phyloP scores from a whole-genome alignment of 2,797 vertebrate genomes.

The Gadopsis bispinosus region DNA sequence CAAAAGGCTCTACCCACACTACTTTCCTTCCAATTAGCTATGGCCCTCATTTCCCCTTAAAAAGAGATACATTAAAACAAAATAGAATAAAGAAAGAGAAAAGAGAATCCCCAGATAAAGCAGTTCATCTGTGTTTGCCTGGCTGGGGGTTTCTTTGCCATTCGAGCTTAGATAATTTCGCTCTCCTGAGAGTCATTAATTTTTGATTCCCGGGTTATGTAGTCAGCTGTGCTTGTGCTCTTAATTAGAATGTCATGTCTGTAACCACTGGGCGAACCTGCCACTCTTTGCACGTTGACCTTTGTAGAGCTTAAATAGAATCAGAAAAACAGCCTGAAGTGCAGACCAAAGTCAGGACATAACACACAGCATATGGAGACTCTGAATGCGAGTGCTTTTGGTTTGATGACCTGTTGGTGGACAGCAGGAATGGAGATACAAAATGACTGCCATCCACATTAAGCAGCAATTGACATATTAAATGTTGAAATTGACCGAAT shows the following conservation, averaged over 20 bases:
- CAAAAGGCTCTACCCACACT: conserved; percentile 52
- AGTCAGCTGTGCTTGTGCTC: conserved; percentile 70
- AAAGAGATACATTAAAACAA: conserved; percentile 57
- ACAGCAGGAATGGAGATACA: neutral
- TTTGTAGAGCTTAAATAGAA: conserved; percentile 71
- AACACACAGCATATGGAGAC: conserved; percentile 1
- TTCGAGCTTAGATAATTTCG: conserved; percentile 69
- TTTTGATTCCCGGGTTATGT: conserved; percentile 74
- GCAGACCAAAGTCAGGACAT: conserved; percentile 32
- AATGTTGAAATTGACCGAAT: conserved; percentile 22
- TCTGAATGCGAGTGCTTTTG: conserved; percentile 4
- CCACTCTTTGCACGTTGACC: conserved; percentile 65
- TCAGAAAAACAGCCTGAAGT: conserved; percentile 54
- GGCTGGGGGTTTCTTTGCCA: conserved; percentile 69
- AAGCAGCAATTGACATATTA: conserved; percentile 4
- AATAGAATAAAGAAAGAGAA: conserved; percentile 34
- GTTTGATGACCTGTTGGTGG: conserved; percentile 1
- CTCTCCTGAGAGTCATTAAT: conserved; percentile 78
- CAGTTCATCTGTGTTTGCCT: conserved; percentile 74
- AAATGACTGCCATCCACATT: neutral
- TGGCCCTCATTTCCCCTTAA: conserved; percentile 68
- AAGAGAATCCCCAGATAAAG: conserved; percentile 40
- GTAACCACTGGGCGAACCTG: conserved; percentile 64
- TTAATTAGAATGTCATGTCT: conserved; percentile 80
- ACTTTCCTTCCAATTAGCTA: conserved; percentile 79